Evolutionary conservation across 2,113 vertebrate species (phyloP).

Genomic region (Myiagra hebetior): DNA sequence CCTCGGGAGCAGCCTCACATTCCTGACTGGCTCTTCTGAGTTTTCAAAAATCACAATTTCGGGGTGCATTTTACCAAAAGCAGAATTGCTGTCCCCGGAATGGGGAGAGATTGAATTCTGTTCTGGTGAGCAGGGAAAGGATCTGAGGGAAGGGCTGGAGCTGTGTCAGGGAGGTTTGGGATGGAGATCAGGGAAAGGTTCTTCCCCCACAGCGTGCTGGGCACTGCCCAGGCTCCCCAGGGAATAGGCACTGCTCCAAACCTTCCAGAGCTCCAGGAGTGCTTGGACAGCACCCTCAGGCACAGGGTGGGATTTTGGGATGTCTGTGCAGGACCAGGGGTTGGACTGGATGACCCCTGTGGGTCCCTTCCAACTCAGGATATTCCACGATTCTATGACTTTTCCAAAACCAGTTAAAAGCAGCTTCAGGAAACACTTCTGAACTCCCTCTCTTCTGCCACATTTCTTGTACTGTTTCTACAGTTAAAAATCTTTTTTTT

Average conservation of each 20-base stretch:
- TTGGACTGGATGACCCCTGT: not conserved
- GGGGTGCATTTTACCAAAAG: accelerated
- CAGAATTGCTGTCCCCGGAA: not conserved
- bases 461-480: not conserved
- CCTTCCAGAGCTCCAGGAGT: not conserved
- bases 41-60: not conserved
- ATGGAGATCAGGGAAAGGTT: not conserved
- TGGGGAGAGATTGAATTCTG: accelerated
- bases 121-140: not conserved
- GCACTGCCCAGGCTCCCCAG: not conserved
- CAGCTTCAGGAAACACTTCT: not conserved
- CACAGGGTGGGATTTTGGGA: not conserved
- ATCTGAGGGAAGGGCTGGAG: not conserved
- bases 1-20: not conserved
- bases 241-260: not conserved
- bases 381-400: not conserved
- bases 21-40: not conserved
- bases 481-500: not conserved
- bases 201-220: not conserved
- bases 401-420: not conserved
- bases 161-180: not conserved
- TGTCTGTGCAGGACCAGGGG: not conserved
- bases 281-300: not conserved
- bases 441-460: not conserved
- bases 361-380: not conserved